These are phyloP conservation scores for Heliconius melpomene DNA, from an alignment of 1,140 invertebrate species.

Conservation along the genomic window DNA sequence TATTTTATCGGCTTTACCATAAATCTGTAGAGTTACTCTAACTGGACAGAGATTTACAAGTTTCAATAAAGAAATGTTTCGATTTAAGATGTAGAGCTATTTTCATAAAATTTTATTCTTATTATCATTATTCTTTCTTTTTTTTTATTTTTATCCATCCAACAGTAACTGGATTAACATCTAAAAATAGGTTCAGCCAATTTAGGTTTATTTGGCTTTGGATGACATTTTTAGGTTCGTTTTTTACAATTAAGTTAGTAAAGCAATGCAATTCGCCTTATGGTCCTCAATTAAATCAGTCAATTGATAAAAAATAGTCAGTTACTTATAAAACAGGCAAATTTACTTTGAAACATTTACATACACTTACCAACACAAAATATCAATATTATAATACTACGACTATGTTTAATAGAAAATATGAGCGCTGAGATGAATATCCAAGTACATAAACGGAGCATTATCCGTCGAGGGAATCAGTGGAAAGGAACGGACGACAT, in stretches of 20 bases:
- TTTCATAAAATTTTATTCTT: not conserved
- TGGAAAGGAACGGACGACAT: slow-evolving; percentile 1
- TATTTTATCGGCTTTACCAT: slow-evolving; percentile 2
- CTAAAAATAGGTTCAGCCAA: not conserved
- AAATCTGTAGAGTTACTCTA: not conserved
- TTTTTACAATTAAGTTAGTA: no score
- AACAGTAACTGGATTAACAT: not conserved
- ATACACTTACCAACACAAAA: no score
- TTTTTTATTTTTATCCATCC: no score
- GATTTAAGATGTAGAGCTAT: not conserved
- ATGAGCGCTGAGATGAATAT: not conserved
- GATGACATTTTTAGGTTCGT: no score
- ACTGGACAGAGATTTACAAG: slow-evolving; percentile 8
- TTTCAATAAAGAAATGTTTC: slow-evolving; percentile 1
- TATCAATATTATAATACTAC: not conserved
- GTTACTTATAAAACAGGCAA: no score
- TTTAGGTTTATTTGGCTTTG: no score
- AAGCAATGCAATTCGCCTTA: no score
- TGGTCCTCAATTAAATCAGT: no score
- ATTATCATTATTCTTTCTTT: no score
- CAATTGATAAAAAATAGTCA: no score
- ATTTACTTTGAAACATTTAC: no score
- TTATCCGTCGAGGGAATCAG: slow-evolving; percentile 5
- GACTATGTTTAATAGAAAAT: not conserved
- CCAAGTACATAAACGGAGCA: slow-evolving; percentile 7